Base-by-base conservation (phyloP, 2,888 invertebrate species). In the Dermolepida albohirtum region DNA sequence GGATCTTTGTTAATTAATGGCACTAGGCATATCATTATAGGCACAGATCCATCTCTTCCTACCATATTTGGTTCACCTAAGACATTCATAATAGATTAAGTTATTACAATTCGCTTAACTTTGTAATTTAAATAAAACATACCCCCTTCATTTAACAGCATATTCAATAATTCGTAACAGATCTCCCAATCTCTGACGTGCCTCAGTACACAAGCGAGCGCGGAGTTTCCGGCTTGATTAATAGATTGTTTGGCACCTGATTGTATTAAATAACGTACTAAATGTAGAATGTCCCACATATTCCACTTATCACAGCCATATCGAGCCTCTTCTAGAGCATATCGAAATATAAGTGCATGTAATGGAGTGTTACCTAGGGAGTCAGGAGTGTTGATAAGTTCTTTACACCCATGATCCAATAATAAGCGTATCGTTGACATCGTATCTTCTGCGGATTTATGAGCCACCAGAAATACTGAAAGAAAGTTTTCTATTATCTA, bases 1-100 rank as follows among this genome's bases (percentile, higher is more conserved):
- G 90, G 89, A 81, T 91, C 91, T 78, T 91, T 91, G 79, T 92
- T 91, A 67, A 92, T 90, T 39, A 92, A 82, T 50, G 91, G 91
- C 66, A 92, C 91, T 66, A 92, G 83, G 76, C 92, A 88, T 29
- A 92, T 89, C 88, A 92, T 90, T 66, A 92, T 87, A 10, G 92
- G 91, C 57, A 90, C 90, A 43, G 89, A 89, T 16, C 91, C 91
- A 81, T 91, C 91, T 17, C 90, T 83, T 5, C 90, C 91, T 16
- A 90, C 90, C 79, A 89, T 87, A 78, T 90, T 90, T 16, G 90
- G 90, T 82, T 88, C 86, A 69, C 87, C 87, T 87, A 67, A 54
- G 78, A 76, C 57, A 41, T 67, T 39, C 14, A 8, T 12, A 10
- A 49, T 49, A 10, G 2, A 10, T 6, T 22, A 49, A 47, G 47